Conservation (phyloP, 2,113 vertebrate genomes). For the Campylomormyrus numenius region DNA sequence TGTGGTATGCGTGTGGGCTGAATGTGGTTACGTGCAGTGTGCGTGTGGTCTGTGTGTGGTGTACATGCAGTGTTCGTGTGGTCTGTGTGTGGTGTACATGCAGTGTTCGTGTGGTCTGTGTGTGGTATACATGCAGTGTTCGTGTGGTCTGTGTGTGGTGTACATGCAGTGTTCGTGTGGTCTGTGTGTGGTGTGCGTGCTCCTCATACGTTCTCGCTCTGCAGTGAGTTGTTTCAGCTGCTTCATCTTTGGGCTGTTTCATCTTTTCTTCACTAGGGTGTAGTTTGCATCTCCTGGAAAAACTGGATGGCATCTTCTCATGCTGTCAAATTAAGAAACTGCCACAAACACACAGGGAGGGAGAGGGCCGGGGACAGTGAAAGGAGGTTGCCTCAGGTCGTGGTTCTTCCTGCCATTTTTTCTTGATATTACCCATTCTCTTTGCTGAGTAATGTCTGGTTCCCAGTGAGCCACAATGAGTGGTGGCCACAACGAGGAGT, state of each 20-base stretch:
- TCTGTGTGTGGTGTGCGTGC: neutral
- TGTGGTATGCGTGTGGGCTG: neutral
- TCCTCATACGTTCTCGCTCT: neutral
- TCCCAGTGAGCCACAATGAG: slow-evolving; percentile 39
- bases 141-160: too few species aligned
- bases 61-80: too few species aligned
- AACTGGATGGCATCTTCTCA: neutral
- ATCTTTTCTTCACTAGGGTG: neutral
- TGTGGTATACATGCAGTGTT: too few species aligned
- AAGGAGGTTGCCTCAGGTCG: neutral
- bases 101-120: neutral
- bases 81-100: neutral
- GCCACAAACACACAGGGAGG: neutral
- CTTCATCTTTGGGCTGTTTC: too few species aligned
- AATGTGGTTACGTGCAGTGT: too few species aligned
- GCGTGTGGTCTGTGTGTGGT: too few species aligned
- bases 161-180: too few species aligned
- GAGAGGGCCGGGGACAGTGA: neutral
- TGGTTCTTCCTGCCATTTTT: slow-evolving; percentile 21
- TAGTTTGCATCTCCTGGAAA: neutral
- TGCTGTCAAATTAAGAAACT: neutral
- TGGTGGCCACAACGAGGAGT: slow-evolving; percentile 11
- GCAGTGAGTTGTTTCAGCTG: neutral
- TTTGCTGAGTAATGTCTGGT: slow-evolving; percentile 35
- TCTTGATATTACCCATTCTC: slow-evolving; percentile 28